Conservation (phyloP, 2,888 invertebrate species). For the Alsophila aescularia region DNA sequence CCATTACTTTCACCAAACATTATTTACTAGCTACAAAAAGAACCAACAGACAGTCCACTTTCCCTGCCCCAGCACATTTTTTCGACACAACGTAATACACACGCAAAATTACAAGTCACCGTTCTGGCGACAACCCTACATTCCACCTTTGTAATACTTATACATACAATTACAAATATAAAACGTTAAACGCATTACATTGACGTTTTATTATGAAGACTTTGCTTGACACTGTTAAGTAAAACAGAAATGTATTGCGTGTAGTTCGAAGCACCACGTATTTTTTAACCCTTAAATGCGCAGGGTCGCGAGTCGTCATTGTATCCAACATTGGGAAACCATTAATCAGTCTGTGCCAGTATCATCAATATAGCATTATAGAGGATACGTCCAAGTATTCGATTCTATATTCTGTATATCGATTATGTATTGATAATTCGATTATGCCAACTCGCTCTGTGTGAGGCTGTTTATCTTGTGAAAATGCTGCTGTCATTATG, state of each 20-base stretch:
- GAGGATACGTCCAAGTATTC: constrained; percentile 78
- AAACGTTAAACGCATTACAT: constrained; percentile 37
- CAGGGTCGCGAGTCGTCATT: constrained; percentile 66
- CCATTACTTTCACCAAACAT: constrained; percentile 15
- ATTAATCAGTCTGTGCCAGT: constrained; percentile 83
- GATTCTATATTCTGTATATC: constrained; percentile 75
- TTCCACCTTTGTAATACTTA: constrained; percentile 47
- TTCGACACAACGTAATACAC: constrained; percentile 55
- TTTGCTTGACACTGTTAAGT: neutral
- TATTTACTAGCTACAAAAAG: constrained; percentile 35
- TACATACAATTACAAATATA: constrained; percentile 10
- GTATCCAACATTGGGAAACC: constrained; percentile 72
- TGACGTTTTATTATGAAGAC: constrained; percentile 18
- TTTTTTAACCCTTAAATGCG: constrained; percentile 51
- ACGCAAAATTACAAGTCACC: constrained; percentile 76
- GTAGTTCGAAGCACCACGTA: constrained; percentile 15
- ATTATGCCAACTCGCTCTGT: constrained; percentile 71
- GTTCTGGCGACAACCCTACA: constrained; percentile 80
- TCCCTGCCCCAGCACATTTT: constrained; percentile 51
- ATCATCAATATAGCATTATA: constrained; percentile 83
- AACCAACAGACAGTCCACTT: constrained; percentile 54
- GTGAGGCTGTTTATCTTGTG: constrained; percentile 71
- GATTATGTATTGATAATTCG: constrained; percentile 80
- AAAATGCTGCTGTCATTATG: constrained; percentile 67
- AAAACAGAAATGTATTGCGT: constrained; percentile 48